Conservation (phyloP, 2,888 invertebrate species). For the Diachrysia chrysitis region DNA sequence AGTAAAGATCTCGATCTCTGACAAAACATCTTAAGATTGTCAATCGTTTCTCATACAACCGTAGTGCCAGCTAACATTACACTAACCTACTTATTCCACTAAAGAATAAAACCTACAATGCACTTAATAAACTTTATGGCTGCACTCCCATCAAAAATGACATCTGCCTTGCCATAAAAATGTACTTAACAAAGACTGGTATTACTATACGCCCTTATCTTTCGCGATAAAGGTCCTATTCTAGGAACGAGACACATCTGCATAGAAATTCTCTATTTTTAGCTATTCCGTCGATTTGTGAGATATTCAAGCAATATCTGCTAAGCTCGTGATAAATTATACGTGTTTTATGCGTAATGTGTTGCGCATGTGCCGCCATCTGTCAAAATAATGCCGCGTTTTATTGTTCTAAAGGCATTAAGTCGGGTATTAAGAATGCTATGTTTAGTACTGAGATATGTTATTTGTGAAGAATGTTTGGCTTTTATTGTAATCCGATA, state of each 20-base stretch:
- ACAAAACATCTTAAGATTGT: not conserved
- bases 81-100: not conserved
- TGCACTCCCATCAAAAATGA: not conserved
- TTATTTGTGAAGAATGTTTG: not conserved
- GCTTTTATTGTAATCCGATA: constrained; percentile 1
- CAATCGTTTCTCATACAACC: not conserved
- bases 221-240: not conserved
- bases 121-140: constrained; percentile 1
- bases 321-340: constrained; percentile 20
- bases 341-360: constrained; percentile 15
- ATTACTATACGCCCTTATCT: constrained; percentile 3
- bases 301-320: constrained; percentile 30
- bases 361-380: constrained; percentile 9
- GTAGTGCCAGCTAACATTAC: not conserved
- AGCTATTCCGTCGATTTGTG: constrained; percentile 23
- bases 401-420: constrained; percentile 13
- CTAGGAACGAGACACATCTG: constrained; percentile 26
- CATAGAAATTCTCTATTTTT: constrained; percentile 44
- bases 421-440: not conserved
- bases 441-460: constrained; percentile 6
- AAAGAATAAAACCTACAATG: not conserved
- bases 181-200: not conserved
- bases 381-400: constrained; percentile 18
- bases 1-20: not conserved
- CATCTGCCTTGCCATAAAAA: not conserved